Conservation (phyloP, 1,140 invertebrate genomes). For the Brachionus rubens region DNA sequence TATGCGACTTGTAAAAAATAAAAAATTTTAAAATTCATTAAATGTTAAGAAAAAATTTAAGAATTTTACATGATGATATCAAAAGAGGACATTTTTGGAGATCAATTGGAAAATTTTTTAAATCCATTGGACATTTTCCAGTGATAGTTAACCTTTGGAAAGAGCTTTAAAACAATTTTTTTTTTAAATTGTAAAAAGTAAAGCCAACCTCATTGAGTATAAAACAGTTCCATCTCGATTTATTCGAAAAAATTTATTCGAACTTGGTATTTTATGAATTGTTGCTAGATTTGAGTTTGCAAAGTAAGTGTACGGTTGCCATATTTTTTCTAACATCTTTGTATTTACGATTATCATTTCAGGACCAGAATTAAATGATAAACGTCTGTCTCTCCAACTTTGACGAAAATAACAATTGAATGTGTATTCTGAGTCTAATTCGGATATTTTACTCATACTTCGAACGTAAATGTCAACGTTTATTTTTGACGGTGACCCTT, state of each 20-base stretch:
- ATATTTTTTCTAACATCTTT: conserved; percentile 68
- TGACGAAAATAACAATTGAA: conserved; percentile 93
- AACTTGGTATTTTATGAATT: conserved; percentile 88
- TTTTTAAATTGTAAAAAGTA: not conserved
- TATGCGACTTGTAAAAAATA: conserved; percentile 39
- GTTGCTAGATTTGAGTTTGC: conserved; percentile 64
- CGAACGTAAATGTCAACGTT: conserved; percentile 49
- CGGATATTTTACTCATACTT: conserved; percentile 49
- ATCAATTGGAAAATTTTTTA: conserved; percentile 95
- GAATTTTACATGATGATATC: conserved; percentile 80
- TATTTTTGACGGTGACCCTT: conserved; percentile 46
- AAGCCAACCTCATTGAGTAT: conserved; percentile 81
- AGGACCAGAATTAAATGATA: conserved; percentile 52
- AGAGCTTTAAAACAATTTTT: not conserved
- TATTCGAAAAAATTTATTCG: conserved; percentile 85
- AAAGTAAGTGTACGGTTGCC: conserved; percentile 92
- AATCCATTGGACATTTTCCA: conserved; percentile 92
- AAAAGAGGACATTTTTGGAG: conserved; percentile 82
- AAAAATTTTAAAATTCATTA: not conserved
- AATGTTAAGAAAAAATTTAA: not conserved
- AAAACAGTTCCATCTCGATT: conserved; percentile 78
- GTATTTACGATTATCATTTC: conserved; percentile 57
- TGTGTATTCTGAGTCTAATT: conserved; percentile 67
- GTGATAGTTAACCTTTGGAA: conserved; percentile 83
- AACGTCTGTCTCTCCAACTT: conserved; percentile 65